phyloP scores from a whole-genome alignment of 1,140 invertebrate species.

The Bombus turneri region DNA sequence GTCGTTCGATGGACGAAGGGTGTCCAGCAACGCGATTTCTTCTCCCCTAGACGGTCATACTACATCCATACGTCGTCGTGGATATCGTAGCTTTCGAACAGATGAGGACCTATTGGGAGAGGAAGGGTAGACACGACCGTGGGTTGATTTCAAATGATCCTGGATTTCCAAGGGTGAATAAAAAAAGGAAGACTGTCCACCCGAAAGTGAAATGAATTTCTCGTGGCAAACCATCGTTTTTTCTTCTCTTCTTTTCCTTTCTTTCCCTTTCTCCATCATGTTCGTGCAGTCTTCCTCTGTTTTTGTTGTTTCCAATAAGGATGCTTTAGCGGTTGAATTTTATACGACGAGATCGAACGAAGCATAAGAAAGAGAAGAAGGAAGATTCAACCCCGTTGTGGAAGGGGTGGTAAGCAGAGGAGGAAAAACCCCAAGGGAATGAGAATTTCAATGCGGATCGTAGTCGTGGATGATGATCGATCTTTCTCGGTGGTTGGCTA shows the following conservation, averaged over 20 bases:
- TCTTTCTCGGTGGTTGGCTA: conserved; percentile 30
- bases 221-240: conserved; percentile 10
- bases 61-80: not conserved
- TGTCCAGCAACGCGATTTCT: conserved; percentile 67
- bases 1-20: conserved; percentile 31
- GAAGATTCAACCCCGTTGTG: too few species aligned
- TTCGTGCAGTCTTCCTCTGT: not conserved
- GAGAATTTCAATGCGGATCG: conserved; percentile 36
- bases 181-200: conserved; percentile 16
- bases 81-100: conserved; percentile 43
- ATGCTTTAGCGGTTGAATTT: not conserved
- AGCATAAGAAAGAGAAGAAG: not conserved
- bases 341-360: not conserved
- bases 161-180: conserved; percentile 67
- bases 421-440: not conserved
- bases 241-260: not conserved
- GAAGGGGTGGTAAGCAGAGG: not conserved
- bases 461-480: conserved; percentile 40
- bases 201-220: conserved; percentile 72
- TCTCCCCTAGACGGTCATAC: conserved; percentile 20
- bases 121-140: conserved; percentile 41
- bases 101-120: not conserved
- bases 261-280: not conserved
- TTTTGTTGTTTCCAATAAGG: not conserved
- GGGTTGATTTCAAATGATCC: conserved; percentile 72